Conservation (phyloP, 1,140 invertebrate species). For the Andricus grossulariae region DNA sequence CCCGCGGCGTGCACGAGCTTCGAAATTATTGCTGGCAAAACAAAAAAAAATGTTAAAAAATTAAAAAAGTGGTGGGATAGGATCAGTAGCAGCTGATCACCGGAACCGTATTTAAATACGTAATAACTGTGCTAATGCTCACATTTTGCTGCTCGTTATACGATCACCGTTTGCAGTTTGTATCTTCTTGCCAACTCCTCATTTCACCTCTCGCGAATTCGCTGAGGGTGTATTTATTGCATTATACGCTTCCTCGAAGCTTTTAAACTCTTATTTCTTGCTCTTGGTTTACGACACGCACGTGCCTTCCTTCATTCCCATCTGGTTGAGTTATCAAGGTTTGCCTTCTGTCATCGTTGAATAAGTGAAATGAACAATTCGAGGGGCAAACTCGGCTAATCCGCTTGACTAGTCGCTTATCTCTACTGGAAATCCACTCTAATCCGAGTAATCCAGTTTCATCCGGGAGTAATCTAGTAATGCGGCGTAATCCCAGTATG, state of each 20-base stretch:
- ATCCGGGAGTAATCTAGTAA: no score
- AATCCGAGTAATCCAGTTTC: no score
- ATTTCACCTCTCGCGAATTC: slow-evolving; percentile 1
- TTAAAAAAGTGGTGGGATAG: slow-evolving; percentile 12
- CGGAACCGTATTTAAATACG: slow-evolving; percentile 66
- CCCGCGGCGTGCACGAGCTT: slow-evolving; percentile 56
- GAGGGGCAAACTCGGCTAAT: no score
- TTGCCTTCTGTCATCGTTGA: slow-evolving; percentile 3
- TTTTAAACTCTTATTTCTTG: slow-evolving; percentile 25
- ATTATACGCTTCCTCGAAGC: slow-evolving; percentile 46
- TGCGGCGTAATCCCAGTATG: no score
- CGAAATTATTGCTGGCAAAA: slow-evolving; percentile 44
- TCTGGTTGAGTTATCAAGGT: slow-evolving; percentile 6
- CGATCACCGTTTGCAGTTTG: slow-evolving; percentile 32
- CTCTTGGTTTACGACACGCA: slow-evolving; percentile 16
- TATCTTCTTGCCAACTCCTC: slow-evolving; percentile 17
- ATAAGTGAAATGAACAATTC: no score
- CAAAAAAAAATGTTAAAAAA: no score
- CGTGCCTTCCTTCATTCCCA: neutral
- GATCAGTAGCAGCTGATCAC: slow-evolving; percentile 64
- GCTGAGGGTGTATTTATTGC: slow-evolving; percentile 38
- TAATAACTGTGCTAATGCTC: slow-evolving; percentile 57
- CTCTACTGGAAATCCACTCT: no score
- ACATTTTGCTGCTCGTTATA: slow-evolving; percentile 51
- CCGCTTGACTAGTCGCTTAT: no score